Percentiles rank a stretch among this genome's conserved stretches.
Conservation (phyloP, 2,113 vertebrate species). For the Sylvilagus bachmani region DNA sequence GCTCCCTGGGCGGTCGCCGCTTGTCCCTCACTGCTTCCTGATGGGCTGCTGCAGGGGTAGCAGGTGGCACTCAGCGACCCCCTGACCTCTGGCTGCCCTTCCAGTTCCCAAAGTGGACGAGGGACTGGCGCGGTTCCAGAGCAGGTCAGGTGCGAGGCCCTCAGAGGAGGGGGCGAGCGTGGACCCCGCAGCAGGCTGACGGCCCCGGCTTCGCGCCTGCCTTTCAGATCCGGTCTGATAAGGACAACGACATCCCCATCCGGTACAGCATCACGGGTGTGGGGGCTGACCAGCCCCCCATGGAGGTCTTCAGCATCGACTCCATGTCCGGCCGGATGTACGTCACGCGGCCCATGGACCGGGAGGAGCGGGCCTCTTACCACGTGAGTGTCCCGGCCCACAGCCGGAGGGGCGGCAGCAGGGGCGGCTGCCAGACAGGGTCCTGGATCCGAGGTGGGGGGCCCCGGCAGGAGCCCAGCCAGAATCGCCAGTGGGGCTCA, state of each 20-base stretch:
- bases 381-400: constrained; percentile 90
- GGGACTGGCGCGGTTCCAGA: accelerated
- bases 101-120: no score
- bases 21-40: neutral
- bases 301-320: constrained; percentile 98
- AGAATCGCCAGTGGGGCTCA: no score
- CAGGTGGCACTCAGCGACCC: accelerated
- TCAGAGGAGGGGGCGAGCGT: accelerated
- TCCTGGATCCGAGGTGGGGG: no score
- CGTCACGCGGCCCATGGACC: constrained; percentile 96
- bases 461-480: no score
- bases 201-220: neutral
- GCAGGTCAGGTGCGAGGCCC: accelerated
- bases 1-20: accelerated
- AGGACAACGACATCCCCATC: constrained; percentile 96
- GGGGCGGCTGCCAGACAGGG: no score
- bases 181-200: accelerated
- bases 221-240: constrained; percentile 96
- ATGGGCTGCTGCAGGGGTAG: accelerated
- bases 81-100: neutral
- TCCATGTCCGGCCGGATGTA: constrained; percentile 98
- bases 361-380: constrained; percentile 97
- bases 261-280: constrained; percentile 97
- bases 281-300: constrained; percentile 97
- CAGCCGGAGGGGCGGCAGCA: no score